These are phyloP conservation scores for Spodoptera frugiperda DNA, from an alignment of 1,140 invertebrate species.

Conservation along the genomic window DNA sequence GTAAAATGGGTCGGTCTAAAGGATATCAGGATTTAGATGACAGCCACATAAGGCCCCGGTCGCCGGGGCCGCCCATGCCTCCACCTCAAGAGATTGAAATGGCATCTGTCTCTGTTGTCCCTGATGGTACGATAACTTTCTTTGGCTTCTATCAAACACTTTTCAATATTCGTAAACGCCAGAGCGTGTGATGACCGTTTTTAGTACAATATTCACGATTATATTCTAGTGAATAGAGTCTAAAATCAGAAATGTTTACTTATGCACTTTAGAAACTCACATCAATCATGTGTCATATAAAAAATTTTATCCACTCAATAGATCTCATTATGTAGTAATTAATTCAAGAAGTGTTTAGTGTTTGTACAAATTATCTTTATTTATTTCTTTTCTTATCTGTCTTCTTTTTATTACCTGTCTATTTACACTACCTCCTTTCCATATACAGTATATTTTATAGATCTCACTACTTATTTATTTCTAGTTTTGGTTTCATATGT, in stretches of 20 bases:
- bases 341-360: neutral
- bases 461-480: too few species aligned
- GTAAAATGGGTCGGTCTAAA: constrained; percentile 77
- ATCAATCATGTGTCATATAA: constrained; percentile 44
- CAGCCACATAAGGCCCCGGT: constrained; percentile 65
- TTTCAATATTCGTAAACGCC: neutral
- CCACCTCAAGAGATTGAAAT: constrained; percentile 90
- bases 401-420: too few species aligned
- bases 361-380: too few species aligned
- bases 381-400: too few species aligned
- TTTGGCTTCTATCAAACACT: constrained; percentile 5
- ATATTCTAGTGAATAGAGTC: too few species aligned
- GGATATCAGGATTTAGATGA: constrained; percentile 85
- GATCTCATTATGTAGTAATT: constrained; percentile 9
- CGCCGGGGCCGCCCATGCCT: constrained; percentile 70
- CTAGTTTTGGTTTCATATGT: too few species aligned
- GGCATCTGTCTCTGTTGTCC: constrained; percentile 92
- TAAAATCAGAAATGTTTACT: neutral
- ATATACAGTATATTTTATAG: too few species aligned
- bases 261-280: constrained; percentile 22
- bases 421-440: too few species aligned
- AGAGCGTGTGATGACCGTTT: neutral
- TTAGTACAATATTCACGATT: neutral
- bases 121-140: constrained; percentile 88
- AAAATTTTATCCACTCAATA: constrained; percentile 28